Percentiles rank a stretch among this genome's conserved stretches.
phyloP scores from a whole-genome alignment of 2,888 invertebrate species.

The Ditula angustiorana region DNA sequence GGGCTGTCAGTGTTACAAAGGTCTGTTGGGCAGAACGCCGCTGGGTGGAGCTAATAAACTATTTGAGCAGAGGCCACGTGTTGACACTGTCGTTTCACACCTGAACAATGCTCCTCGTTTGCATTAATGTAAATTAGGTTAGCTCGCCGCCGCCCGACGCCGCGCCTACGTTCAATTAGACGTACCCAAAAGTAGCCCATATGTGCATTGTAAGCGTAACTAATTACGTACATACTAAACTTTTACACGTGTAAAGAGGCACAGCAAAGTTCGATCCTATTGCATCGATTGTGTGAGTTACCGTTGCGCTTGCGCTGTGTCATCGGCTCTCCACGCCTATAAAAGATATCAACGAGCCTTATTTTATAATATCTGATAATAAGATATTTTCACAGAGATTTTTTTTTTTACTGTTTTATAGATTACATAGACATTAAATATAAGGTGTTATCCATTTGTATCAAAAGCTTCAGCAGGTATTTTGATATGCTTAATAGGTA shows the following conservation, averaged over 20 bases:
- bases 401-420: slow-evolving; percentile 8
- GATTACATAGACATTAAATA: not conserved
- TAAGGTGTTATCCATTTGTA: not conserved
- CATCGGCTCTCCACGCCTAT: slow-evolving; percentile 19
- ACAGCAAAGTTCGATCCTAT: slow-evolving; percentile 56
- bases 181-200: slow-evolving; percentile 77
- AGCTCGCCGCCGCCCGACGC: slow-evolving; percentile 61
- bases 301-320: slow-evolving; percentile 12
- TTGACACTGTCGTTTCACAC: slow-evolving; percentile 85
- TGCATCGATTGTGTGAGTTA: slow-evolving; percentile 43
- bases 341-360: slow-evolving; percentile 36
- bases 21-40: slow-evolving; percentile 76
- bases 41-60: slow-evolving; percentile 85
- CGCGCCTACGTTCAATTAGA: slow-evolving; percentile 83
- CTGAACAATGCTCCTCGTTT: slow-evolving; percentile 85
- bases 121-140: slow-evolving; percentile 86
- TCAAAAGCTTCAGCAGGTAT: not conserved
- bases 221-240: slow-evolving; percentile 65
- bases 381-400: slow-evolving; percentile 17
- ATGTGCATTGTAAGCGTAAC: slow-evolving; percentile 73
- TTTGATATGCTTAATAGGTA: not conserved
- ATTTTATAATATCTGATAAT: slow-evolving; percentile 20
- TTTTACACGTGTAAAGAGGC: slow-evolving; percentile 63
- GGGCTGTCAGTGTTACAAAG: slow-evolving; percentile 80
- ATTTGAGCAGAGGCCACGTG: slow-evolving; percentile 82